A percentile compares a stretch with the other conserved stretches of the same genome.
Evolutionary conservation across 1,140 invertebrate species (phyloP).

Genomic region (Drosophila ogumai): DNA sequence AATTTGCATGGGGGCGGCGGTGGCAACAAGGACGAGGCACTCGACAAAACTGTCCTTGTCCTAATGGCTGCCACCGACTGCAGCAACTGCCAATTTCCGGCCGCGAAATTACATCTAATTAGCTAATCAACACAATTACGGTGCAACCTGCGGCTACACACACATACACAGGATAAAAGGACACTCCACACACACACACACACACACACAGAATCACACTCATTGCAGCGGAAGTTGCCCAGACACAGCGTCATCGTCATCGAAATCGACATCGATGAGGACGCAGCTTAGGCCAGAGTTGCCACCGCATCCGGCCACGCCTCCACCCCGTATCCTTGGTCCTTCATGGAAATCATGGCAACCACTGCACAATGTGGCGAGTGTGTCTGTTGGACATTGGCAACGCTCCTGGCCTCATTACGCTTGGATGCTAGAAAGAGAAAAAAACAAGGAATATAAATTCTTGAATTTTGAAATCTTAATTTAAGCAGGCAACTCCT

Average conservation of each 20-base stretch:
- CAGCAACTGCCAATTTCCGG: slow-evolving; percentile 76
- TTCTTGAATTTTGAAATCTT: neutral
- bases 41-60: slow-evolving; percentile 32
- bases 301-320: slow-evolving; percentile 46
- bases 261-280: slow-evolving; percentile 23
- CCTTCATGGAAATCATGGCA: neutral
- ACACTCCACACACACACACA: slow-evolving; percentile 4
- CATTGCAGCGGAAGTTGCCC: slow-evolving; percentile 57
- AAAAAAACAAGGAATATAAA: neutral
- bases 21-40: neutral
- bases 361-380: slow-evolving; percentile 31
- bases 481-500: neutral
- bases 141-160: slow-evolving; percentile 31
- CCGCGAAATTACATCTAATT: slow-evolving; percentile 79
- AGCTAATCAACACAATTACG: slow-evolving; percentile 82
- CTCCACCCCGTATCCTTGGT: neutral
- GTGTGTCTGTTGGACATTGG: slow-evolving; percentile 2
- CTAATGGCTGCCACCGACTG: slow-evolving; percentile 37
- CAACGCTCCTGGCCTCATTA: slow-evolving; percentile 30
- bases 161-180: slow-evolving; percentile 5
- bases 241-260: slow-evolving; percentile 48
- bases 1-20: slow-evolving; percentile 55
- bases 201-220: neutral
- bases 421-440: slow-evolving; percentile 7
- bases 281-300: slow-evolving; percentile 29